Base-by-base conservation (phyloP, 1,140 invertebrate genomes). In the Bicyclus anynana region DNA sequence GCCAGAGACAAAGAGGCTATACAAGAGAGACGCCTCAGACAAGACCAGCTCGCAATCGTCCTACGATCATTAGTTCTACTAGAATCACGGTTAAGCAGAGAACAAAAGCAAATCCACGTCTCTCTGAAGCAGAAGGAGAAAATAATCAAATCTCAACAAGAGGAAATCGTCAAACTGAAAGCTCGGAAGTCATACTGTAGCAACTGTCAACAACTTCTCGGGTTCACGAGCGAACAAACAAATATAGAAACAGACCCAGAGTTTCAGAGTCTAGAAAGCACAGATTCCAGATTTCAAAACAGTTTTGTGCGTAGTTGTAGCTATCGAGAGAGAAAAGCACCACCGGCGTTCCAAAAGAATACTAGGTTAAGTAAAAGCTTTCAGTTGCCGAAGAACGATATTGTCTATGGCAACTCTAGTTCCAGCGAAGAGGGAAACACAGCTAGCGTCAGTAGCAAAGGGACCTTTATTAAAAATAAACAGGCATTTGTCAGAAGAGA, bases 71-170 rank as follows among this genome's bases (percentile, higher is more conserved):
- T 95, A 18, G 87, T 94, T 9, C 89, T 93, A 14, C 90, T 95
- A 12, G 94, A 95, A 72, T 92, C 93, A 0, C 86, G 93, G n/a
- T 80, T 95, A 2, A 91, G 92, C n/a, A 91, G 93, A 69, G 94
- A 95, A 75, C 93, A 95, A 69, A 93, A 93, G 67, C 91, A 91
- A 62, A 94, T 95, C 35, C 90, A 91, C 27, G 91, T 91, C 35
- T 90, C 93, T 48, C 86, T 95, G 2, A 89, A 90, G 33, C 93
- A 93, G 67, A 94, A 94, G 71, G 94, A 94, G 71, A 91, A 90
- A 67, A 90, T 94, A 14, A 94, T 95, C 21, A 90, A 91, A 58
- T 89, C 91, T 50, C 94, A 95, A 72, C 91, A 92, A 67, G 87
- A 91, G 52, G 93, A 95, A 72, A 94, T 95, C 47, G 85, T 90